Base-by-base conservation (phyloP, 64 coral and sea anemone species). In the Astreopora myriophthalma region DNA sequence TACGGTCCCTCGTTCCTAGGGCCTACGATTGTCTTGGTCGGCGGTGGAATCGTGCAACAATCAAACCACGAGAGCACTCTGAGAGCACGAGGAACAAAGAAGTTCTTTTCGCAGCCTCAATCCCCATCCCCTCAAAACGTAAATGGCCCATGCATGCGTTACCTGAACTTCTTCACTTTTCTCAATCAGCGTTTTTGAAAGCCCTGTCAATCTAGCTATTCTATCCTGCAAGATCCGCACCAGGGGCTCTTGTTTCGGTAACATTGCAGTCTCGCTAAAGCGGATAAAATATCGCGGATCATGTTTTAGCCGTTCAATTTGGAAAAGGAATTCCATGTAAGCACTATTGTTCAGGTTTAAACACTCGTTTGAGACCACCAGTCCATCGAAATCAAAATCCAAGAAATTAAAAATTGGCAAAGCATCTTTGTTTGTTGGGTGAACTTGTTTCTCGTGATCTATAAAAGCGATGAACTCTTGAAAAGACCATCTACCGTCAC, bases 91-190 rank as follows among this genome's bases (percentile, higher is more conserved):
- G n/a, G n/a, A n/a, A n/a, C n/a, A n/a, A n/a, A n/a, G n/a, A n/a
- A n/a, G n/a, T n/a, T n/a, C n/a, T n/a, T n/a, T n/a, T n/a, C n/a
- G n/a, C n/a, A n/a, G n/a, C n/a, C n/a, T n/a, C n/a, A n/a, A n/a
- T n/a, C n/a, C n/a, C n/a, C n/a, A n/a, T n/a, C n/a, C n/a, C n/a
- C n/a, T n/a, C n/a, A n/a, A n/a, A n/a, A n/a, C n/a, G n/a, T 42
- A 42, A 42, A 42, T 9, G 39, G 39, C 39, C 39, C 39, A 7
- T 55, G 51, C 51, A 3, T 55, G 12, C 0, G 55, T 64, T 24
- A 25, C 79, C 79, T 83, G 79, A 83, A 83, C 65, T 26, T 31
- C 31, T 37, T 83, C 79, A 37, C 79, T 83, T 83, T 65, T 83
- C 8, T 65, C 55, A 64, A 83, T 83, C 20, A 83, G 20, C 19